These are phyloP conservation scores for Urocitellus parryii DNA, from an alignment of 2,113 vertebrate species.

Conservation along the genomic window DNA sequence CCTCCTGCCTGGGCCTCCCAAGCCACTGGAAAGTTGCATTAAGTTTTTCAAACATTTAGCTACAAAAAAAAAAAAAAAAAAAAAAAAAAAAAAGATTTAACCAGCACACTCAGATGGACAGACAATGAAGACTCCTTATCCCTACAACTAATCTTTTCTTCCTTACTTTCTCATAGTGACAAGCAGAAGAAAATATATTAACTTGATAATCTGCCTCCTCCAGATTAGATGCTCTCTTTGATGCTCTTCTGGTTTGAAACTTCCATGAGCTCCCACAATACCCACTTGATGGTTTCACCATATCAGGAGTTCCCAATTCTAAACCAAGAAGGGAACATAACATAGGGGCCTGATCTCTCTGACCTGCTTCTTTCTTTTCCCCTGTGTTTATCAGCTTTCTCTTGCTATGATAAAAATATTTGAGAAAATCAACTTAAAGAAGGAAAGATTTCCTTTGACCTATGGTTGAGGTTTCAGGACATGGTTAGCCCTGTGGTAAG, in stretches of 20 bases:
- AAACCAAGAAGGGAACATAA: not conserved
- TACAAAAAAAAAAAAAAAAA: not conserved
- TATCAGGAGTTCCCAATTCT: not conserved
- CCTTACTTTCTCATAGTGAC: not conserved
- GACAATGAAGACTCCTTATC: not conserved
- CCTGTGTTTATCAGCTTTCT: not conserved
- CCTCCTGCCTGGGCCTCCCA: too few relatives aligned
- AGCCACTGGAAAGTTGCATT: not conserved
- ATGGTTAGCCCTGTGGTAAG: not conserved
- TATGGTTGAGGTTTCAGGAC: too few relatives aligned
- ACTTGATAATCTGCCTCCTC: not conserved
- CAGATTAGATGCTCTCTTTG: not conserved
- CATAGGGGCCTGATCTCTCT: not conserved
- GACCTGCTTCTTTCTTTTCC: not conserved
- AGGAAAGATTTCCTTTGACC: not conserved
- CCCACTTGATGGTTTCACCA: not conserved
- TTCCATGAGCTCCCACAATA: not conserved
- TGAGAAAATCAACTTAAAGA: not conserved
- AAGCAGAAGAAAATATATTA: not conserved
- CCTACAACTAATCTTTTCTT: not conserved
- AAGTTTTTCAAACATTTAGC: not conserved
- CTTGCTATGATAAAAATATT: not conserved
- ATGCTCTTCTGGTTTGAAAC: slow-evolving; percentile 6
- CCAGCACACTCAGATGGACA: not conserved
- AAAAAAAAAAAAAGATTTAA: not conserved